Base-by-base conservation (phyloP, 2,113 vertebrate species). In the Chloropsis cyanopogon region DNA sequence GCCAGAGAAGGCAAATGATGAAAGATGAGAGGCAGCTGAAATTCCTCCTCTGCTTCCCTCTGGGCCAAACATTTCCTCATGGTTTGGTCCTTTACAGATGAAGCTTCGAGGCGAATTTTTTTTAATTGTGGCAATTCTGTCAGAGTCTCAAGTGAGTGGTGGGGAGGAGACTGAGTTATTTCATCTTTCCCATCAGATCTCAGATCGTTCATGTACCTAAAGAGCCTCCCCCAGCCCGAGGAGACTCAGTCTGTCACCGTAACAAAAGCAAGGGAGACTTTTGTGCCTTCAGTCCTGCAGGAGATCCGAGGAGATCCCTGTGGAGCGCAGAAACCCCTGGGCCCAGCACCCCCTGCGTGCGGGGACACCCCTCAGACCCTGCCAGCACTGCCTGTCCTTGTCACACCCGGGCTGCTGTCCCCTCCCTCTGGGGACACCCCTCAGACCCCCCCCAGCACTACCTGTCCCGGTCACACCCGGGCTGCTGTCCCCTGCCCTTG, bases 71-170 rank as follows among this genome's bases (percentile, higher is more conserved):
- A 66, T 95, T 97, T 97, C 86, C 97, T 97, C 96, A 90, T 90
- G 93, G 97, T 97, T 96, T 89, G 91, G 71, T 96, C 96, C 95
- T 93, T 98, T 98, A 98, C 98, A 98, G 97, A 98, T 57, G 97
- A 97, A 96, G 95, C 97, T 98, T 98, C 90, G 19, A 85, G 66
- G 95, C 72, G 95, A 96, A 97, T 98, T 98, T 97, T 98, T 97
- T 97, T 97, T 98, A 98, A 98, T 98, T 95, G 94, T 97, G 91
- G 93, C 97, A 92, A 89, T 96, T 83, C 97, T 97, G 97, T 96
- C 89, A 87, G 93, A 96, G 95, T 97, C 98, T 96, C 97, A 41
- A 96, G 97, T 92, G 97, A 98, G 95, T 46, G 95, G 95, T 94
- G 94, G 96, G 78, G 70, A 97, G 92, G 96, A 98, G 97, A 98